These are phyloP conservation scores for Rotaria macrura DNA, from an alignment of 2,888 invertebrate species.

Conservation along the genomic window DNA sequence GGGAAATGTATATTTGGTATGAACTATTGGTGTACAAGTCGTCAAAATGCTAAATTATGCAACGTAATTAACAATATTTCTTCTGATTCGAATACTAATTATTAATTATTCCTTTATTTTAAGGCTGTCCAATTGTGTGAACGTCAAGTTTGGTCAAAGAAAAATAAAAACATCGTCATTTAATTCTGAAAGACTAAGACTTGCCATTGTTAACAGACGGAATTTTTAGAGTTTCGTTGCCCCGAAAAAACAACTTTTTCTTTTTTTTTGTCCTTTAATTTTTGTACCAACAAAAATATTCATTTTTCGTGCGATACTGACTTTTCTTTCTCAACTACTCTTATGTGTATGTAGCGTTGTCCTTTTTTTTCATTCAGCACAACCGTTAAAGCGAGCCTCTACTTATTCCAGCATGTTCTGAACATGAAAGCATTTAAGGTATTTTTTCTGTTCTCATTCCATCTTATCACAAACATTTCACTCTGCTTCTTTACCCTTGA, in stretches of 20 bases:
- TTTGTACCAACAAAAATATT: too few species aligned
- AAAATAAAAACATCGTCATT: background rate
- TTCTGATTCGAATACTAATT: too few species aligned
- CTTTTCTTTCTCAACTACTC: background rate
- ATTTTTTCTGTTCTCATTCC: background rate
- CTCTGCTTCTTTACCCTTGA: background rate
- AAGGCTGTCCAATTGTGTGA: slow-evolving; percentile 8
- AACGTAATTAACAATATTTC: background rate
- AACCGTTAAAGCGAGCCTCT: background rate
- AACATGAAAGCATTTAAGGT: background rate
- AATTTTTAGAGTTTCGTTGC: background rate
- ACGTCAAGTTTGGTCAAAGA: background rate
- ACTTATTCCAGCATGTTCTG: background rate
- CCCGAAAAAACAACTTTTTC: background rate
- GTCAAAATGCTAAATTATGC: slow-evolving; percentile 12
- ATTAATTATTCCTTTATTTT: background rate
- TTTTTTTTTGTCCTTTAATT: background rate
- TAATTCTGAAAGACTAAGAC: background rate
- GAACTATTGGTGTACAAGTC: slow-evolving; percentile 18
- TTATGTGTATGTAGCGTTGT: background rate
- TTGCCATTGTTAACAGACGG: background rate
- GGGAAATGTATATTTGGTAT: slow-evolving; percentile 7
- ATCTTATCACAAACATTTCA: background rate
- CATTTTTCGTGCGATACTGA: too few species aligned
- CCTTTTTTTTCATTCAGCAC: background rate